These are phyloP conservation scores for Glomeris maerens DNA, from an alignment of 1,140 invertebrate genomes.

Conservation along the genomic window DNA sequence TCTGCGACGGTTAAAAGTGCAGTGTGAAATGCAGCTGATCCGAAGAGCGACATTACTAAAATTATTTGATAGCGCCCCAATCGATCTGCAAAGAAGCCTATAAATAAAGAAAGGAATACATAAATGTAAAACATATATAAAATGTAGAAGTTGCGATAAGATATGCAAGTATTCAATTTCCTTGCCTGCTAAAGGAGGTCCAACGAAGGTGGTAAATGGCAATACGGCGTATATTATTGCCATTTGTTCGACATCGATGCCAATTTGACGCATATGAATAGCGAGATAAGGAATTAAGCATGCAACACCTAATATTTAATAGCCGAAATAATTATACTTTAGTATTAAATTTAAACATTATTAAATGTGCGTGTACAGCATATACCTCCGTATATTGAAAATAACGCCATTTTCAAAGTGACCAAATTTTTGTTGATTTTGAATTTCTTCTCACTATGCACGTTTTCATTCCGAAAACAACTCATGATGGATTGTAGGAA, in stretches of 20 bases:
- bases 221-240: conserved; percentile 72
- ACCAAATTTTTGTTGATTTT: conserved; percentile 16
- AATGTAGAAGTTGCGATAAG: background rate
- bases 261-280: conserved; percentile 68
- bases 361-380: background rate
- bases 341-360: background rate
- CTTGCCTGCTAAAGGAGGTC: conserved; percentile 55
- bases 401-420: conserved; percentile 18
- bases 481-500: too few relatives aligned
- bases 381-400: conserved; percentile 20
- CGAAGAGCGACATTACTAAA: conserved; percentile 46
- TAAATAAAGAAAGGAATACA: background rate
- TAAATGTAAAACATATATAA: background rate
- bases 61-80: conserved; percentile 34
- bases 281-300: conserved; percentile 64
- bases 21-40: conserved; percentile 46
- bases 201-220: conserved; percentile 57
- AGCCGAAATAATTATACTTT: background rate
- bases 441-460: background rate
- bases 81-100: conserved; percentile 25
- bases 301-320: conserved; percentile 12
- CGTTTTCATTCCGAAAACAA: too few relatives aligned
- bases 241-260: conserved; percentile 65
- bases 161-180: conserved; percentile 15
- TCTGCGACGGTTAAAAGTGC: conserved; percentile 44